Evolutionary conservation across 2,113 vertebrate species (phyloP), one percentile per base, ranked within the genome.

Genomic region (Calyptommatus sinebrachiatus): DNA sequence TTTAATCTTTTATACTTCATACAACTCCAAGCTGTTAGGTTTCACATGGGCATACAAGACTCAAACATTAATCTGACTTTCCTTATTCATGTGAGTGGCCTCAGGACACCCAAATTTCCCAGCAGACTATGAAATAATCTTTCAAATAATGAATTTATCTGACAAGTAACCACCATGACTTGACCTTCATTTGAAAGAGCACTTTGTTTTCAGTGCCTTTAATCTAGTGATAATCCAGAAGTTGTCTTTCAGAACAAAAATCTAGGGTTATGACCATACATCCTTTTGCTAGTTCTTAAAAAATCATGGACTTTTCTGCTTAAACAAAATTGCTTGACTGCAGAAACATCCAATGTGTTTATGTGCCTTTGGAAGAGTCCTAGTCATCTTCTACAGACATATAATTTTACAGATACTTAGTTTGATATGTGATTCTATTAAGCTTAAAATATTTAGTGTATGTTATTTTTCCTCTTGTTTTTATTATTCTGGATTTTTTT

Each of bases 311-410:
- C 70, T 65, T 26, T 84, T 66, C 45, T 73, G 88, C 77, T 88
- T 92, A 84, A 88, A 86, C 83, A 92, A 84, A 92, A 86, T 82
- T 87, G 89, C 79, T 89, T 73, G 70, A 62, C 77, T 81, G 80
- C 86, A 90, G 82, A 65, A 76, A 70, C 78, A 79, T 86, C 79
- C 76, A 78, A 84, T 86, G 83, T 77, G 79, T n/a, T 26, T 65
- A 1, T 28, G 8, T 65, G 11, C 12, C 26, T 28, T 65, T 65
- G 10, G 26, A 10, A 65, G 14, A 57, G 16, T 18, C 14, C 53
- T 57, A 57, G 14, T 16, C 14, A 18, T 57, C 12, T 57, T 57
- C 18, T 18, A 57, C 53, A 57, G 4, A 57, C 53, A 57, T 57
- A 57, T 57, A 57, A 57, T 14, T 57, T 81, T 72, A 87, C 62